phyloP scores from a whole-genome alignment of 2,797 vertebrate genomes.

The Enteromius mattozi region DNA sequence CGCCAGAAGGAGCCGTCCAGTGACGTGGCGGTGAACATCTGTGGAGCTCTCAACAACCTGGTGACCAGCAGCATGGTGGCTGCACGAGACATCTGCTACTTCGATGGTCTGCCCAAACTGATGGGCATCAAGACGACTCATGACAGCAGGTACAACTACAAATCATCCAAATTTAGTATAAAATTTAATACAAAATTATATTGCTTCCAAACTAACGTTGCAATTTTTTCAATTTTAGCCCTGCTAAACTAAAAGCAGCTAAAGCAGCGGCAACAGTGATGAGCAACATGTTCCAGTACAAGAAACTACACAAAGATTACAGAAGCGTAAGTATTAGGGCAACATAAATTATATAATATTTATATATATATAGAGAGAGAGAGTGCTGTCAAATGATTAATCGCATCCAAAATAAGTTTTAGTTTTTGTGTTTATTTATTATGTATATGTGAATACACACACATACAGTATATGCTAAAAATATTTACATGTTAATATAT shows the following conservation, averaged over 20 bases:
- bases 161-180: not conserved
- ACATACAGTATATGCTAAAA: too few species aligned
- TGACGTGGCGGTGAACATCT: slow-evolving; percentile 89
- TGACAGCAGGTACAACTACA: slow-evolving; percentile 75
- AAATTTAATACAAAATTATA: not conserved
- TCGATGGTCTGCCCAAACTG: slow-evolving; percentile 86
- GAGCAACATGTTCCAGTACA: slow-evolving; percentile 95
- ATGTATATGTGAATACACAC: too few species aligned
- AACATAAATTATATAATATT: not conserved
- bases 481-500: too few species aligned
- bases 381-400: too few species aligned
- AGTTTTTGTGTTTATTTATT: too few species aligned
- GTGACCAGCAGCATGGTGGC: slow-evolving; percentile 84
- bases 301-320: slow-evolving; percentile 89
- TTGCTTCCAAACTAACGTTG: not conserved
- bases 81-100: slow-evolving; percentile 84
- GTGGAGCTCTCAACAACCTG: slow-evolving; percentile 90
- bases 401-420: too few species aligned
- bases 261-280: slow-evolving; percentile 89
- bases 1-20: slow-evolving; percentile 77
- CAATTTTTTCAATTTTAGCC: slow-evolving; percentile 67
- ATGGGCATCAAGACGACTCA: slow-evolving; percentile 79
- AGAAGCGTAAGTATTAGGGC: slow-evolving; percentile 75
- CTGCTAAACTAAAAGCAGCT: slow-evolving; percentile 77
- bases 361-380: not conserved